phyloP scores from a whole-genome alignment of 2,888 invertebrate genomes.

The Netelia melanura region DNA sequence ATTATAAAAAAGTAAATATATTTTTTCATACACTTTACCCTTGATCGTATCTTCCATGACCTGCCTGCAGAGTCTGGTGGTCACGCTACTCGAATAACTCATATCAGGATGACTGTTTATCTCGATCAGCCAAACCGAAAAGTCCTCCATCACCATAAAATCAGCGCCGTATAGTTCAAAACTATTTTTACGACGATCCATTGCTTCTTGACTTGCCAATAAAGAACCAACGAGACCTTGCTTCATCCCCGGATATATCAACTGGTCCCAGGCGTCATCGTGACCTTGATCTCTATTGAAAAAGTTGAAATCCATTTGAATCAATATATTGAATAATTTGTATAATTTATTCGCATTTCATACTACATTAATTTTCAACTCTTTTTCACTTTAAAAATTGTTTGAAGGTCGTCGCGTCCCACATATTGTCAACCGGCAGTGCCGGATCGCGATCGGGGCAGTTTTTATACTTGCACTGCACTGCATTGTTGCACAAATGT shows the following conservation, averaged over 20 bases:
- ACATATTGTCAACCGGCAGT: slow-evolving; percentile 97
- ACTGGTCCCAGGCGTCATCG: slow-evolving; percentile 92
- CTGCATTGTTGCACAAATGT: slow-evolving; percentile 96
- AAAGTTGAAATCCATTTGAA: slow-evolving; percentile 5
- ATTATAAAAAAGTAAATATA: neutral
- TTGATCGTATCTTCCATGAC: slow-evolving; percentile 96
- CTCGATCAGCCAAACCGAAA: slow-evolving; percentile 96
- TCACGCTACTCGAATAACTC: slow-evolving; percentile 95
- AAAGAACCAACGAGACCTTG: slow-evolving; percentile 92
- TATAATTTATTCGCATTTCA: neutral
- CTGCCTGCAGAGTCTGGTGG: slow-evolving; percentile 93
- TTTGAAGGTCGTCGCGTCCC: slow-evolving; percentile 95
- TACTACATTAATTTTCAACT: neutral
- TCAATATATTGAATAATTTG: neutral
- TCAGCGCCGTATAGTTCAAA: slow-evolving; percentile 98
- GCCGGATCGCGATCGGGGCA: slow-evolving; percentile 89
- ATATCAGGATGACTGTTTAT: slow-evolving; percentile 97
- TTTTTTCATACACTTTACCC: slow-evolving; percentile 86
- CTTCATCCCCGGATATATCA: slow-evolving; percentile 96
- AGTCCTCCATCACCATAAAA: slow-evolving; percentile 96
- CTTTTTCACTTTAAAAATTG: slow-evolving; percentile 84
- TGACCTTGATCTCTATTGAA: slow-evolving; percentile 90
- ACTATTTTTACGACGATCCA: slow-evolving; percentile 93
- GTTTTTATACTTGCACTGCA: slow-evolving; percentile 95
- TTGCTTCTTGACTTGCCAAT: slow-evolving; percentile 94